A percentile compares a stretch with the other conserved stretches of the same genome.
These are phyloP conservation scores for Agraylea sexmaculata DNA, from an alignment of 1,140 invertebrate species.

Conservation along the genomic window DNA sequence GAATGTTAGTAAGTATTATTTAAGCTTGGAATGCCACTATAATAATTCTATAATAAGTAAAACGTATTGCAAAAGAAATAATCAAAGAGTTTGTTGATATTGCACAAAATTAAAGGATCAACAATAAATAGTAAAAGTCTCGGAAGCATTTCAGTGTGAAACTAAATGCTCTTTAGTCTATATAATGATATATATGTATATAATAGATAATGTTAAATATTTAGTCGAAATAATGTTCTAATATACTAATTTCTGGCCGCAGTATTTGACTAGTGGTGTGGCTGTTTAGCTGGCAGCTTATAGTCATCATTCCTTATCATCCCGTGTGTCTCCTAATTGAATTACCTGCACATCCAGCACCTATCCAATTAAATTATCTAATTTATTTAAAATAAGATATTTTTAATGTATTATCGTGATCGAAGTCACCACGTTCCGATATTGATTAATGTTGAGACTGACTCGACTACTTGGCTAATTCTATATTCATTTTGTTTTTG, in stretches of 20 bases:
- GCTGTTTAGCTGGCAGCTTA: conserved; percentile 23
- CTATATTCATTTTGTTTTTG: conserved; percentile 8
- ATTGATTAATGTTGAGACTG: conserved; percentile 17
- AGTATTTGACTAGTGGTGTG: conserved; percentile 40
- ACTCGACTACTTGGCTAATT: too few species aligned
- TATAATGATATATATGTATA: neutral
- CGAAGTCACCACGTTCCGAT: conserved; percentile 17
- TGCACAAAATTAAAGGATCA: neutral
- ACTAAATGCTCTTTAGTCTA: neutral
- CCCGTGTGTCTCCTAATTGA: neutral
- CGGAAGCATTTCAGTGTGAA: too few species aligned
- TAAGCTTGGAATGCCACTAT: conserved; percentile 23
- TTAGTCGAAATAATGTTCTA: conserved; percentile 43
- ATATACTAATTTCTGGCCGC: conserved; percentile 34
- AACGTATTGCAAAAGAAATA: neutral
- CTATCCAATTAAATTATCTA: conserved; percentile 22
- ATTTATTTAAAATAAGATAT: conserved; percentile 19
- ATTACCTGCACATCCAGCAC: conserved; percentile 16
- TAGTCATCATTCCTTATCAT: neutral
- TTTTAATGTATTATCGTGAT: conserved; percentile 21
- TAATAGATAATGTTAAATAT: conserved; percentile 34
- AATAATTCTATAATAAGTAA: conserved; percentile 19
- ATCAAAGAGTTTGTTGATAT: neutral
- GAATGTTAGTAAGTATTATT: conserved; percentile 23
- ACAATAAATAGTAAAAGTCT: neutral